phyloP scores from a whole-genome alignment of 1,140 invertebrate species.

The Drosophila eugracilis region DNA sequence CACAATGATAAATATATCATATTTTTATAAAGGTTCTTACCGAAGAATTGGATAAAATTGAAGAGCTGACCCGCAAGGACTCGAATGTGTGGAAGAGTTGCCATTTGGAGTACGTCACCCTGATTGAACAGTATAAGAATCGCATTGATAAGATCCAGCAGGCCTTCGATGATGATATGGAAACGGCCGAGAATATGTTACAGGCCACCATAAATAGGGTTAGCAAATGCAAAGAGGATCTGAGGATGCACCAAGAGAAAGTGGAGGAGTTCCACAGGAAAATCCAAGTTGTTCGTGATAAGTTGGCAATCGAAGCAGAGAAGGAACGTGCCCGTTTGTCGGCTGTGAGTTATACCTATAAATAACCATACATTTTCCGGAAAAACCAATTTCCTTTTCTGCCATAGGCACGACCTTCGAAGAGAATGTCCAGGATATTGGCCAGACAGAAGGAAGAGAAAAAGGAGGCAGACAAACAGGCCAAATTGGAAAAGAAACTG shows the following conservation, averaged over 20 bases:
- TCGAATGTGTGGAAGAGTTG: slow-evolving; percentile 6
- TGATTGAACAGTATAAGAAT: slow-evolving; percentile 18
- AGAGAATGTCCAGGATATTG: slow-evolving; percentile 10
- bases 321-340: slow-evolving; percentile 1
- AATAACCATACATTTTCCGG: too few species aligned
- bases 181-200: slow-evolving; percentile 15
- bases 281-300: slow-evolving; percentile 20
- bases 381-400: background rate
- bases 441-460: slow-evolving; percentile 1
- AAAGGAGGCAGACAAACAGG: slow-evolving; percentile 3
- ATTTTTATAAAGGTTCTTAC: background rate
- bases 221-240: slow-evolving; percentile 48
- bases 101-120: background rate
- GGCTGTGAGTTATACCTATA: background rate
- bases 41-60: slow-evolving; percentile 27
- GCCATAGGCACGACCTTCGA: slow-evolving; percentile 15
- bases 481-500: background rate
- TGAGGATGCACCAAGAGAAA: slow-evolving; percentile 12
- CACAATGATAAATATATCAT: too few species aligned
- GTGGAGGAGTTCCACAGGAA: slow-evolving; percentile 38
- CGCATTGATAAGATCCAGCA: slow-evolving; percentile 23
- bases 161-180: slow-evolving; percentile 34
- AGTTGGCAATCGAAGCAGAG: slow-evolving; percentile 3
- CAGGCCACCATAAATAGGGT: slow-evolving; percentile 18
- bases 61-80: slow-evolving; percentile 6